phyloP scores from a whole-genome alignment of 2,888 invertebrate species.

The Osmoderma eremita region DNA sequence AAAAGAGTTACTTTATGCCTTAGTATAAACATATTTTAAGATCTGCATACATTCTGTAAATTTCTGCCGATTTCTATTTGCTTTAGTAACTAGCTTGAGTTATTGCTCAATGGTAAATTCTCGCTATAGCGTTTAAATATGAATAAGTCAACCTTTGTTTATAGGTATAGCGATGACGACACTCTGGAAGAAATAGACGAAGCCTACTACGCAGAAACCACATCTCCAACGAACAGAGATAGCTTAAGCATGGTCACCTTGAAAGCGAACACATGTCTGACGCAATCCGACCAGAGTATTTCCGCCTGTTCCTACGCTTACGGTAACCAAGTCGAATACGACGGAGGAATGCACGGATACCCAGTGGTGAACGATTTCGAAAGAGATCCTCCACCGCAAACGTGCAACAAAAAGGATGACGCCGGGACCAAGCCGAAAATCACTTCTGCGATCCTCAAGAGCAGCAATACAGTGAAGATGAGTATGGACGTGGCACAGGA shows the following conservation, averaged over 20 bases:
- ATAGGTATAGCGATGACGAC: slow-evolving; percentile 60
- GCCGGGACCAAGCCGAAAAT: slow-evolving; percentile 72
- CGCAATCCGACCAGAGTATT: slow-evolving; percentile 83
- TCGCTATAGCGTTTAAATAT: too few species aligned
- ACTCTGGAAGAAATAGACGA: slow-evolving; percentile 58
- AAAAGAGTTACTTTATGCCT: too few species aligned
- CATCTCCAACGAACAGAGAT: slow-evolving; percentile 53
- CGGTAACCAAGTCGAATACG: slow-evolving; percentile 82
- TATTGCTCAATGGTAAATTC: too few species aligned
- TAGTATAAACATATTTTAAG: too few species aligned
- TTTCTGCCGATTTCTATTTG: too few species aligned
- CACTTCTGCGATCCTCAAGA: slow-evolving; percentile 77
- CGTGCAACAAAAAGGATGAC: slow-evolving; percentile 48
- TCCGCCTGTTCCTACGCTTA: slow-evolving; percentile 82
- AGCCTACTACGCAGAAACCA: slow-evolving; percentile 56
- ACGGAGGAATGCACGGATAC: slow-evolving; percentile 78
- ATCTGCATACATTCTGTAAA: too few species aligned
- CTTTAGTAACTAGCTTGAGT: too few species aligned
- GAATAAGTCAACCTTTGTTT: slow-evolving; percentile 39
- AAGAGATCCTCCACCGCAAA: background rate
- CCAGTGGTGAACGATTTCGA: slow-evolving; percentile 68
- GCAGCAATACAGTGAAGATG: slow-evolving; percentile 63
- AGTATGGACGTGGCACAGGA: slow-evolving; percentile 67
- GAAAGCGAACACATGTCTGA: slow-evolving; percentile 77
- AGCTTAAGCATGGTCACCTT: slow-evolving; percentile 62